Evolutionary conservation across 2,113 vertebrate genomes (phyloP).

Genomic region (Sinocyclocheilus maitianheensis): DNA sequence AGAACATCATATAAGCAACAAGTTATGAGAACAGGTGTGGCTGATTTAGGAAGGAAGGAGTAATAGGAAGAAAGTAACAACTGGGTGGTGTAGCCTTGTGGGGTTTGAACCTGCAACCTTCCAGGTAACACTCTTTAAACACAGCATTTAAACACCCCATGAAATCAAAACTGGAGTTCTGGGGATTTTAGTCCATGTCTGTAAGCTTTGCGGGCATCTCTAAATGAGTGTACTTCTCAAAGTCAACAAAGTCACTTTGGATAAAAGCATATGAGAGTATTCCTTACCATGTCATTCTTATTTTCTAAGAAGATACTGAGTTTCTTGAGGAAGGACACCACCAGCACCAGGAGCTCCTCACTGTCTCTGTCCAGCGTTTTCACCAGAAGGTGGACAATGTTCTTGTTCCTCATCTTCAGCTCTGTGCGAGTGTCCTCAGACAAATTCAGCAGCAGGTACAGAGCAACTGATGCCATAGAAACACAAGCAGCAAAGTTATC

Average conservation of each 20-base stretch:
- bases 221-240: neutral
- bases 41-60: constrained; percentile 1
- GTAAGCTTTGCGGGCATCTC: neutral
- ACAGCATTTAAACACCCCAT: constrained; percentile 1
- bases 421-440: constrained; percentile 71
- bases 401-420: constrained; percentile 95
- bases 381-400: constrained; percentile 91
- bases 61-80: constrained; percentile 1
- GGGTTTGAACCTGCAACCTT: neutral
- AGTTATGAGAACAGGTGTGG: constrained; percentile 12
- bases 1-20: neutral
- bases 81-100: neutral
- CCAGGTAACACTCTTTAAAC: neutral
- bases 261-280: neutral
- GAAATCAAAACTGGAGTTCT: neutral
- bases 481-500: neutral
- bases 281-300: constrained; percentile 94
- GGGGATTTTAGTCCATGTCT: neutral
- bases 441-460: constrained; percentile 91
- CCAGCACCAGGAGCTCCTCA: constrained; percentile 88
- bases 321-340: constrained; percentile 93
- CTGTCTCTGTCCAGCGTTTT: constrained; percentile 88
- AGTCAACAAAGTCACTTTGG: neutral
- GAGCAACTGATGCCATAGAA: constrained; percentile 74
- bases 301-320: constrained; percentile 96